Evolutionary conservation across 2,113 vertebrate species (phyloP), one percentile per base, ranked within the genome.

Genomic region (Ascaphus truei): DNA sequence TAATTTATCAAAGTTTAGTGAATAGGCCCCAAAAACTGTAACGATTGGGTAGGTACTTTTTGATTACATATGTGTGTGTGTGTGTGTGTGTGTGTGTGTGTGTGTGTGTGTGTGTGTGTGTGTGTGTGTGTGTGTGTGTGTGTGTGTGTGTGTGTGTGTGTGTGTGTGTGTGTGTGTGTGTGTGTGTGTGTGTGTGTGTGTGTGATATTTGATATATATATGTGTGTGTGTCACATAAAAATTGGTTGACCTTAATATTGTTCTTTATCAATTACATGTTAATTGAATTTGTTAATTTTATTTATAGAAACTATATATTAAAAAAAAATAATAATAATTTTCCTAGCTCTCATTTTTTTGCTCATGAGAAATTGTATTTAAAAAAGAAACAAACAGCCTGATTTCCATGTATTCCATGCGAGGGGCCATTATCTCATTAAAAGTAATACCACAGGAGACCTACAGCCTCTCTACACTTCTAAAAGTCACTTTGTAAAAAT

Each of bases 341-440:
- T 13, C 25, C 31, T n/a, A 12, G 15, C 33, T 12, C 33, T 12
- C 34, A 33, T 62, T 47, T 62, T 26, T 20, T 61, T 7, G 3
- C 64, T 33, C 52, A 27, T 15, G 27, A 33, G 64, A 31, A 45
- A 45, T 57, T 13, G 26, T 22, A 29, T 50, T 20, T 68, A 50
- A 58, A 50, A n/a, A 27, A 59, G 48, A 59, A 68, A 68, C 51
- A 58, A 68, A 68, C 34, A n/a, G 11, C 27, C 51, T 27, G 13
- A 55, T 31, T 31, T n/a, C 15, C 51, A 25, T 27, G 13, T 25
- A 45, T 26, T 39, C 15, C 16, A 33, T 47, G 22, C 18, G n/a
- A 68, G 52, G 52, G 30, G 13, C 52, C 33, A 57, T 31, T 68
- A 68, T 45, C 64, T 68, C 51, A 68, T 68, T 68, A 68, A 23